Conservation (phyloP, 2,113 vertebrate genomes). For the Rhagologus leucostigma region DNA sequence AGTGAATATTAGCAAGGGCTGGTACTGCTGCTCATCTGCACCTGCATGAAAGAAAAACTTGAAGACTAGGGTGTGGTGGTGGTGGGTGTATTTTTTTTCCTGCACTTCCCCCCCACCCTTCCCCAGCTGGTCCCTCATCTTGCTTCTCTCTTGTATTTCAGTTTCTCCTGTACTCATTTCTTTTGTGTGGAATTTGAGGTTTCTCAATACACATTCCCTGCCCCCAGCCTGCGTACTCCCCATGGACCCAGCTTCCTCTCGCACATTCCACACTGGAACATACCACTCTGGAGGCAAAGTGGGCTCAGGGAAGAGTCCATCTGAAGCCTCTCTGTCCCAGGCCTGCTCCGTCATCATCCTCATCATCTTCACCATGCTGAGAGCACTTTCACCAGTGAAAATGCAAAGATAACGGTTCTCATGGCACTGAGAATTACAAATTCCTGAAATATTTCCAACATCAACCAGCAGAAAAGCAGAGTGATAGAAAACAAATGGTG, state of each 20-base stretch:
- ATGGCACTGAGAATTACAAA: conserved; percentile 76
- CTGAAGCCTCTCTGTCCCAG: conserved; percentile 2
- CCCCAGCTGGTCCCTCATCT: conserved; percentile 40
- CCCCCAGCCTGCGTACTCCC: conserved; percentile 37
- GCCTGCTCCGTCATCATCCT: conserved; percentile 5
- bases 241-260: conserved; percentile 63
- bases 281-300: conserved; percentile 32
- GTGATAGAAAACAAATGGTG: conserved; percentile 77
- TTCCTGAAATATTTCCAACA: conserved; percentile 78
- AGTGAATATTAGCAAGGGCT: conserved; percentile 1
- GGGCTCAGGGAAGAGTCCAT: conserved; percentile 71
- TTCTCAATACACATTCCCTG: conserved; percentile 42
- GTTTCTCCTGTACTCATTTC: conserved; percentile 43
- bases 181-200: conserved; percentile 60
- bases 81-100: conserved; percentile 29
- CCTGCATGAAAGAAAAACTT: conserved; percentile 17
- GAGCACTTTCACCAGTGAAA: conserved; percentile 68
- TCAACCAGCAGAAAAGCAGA: conserved; percentile 69
- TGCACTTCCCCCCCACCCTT: not conserved
- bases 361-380: not conserved
- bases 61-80: not conserved
- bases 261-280: conserved; percentile 66
- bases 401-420: conserved; percentile 72
- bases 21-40: conserved; percentile 27
- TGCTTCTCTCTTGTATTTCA: conserved; percentile 44